Conservation (phyloP, 2,797 vertebrate genomes). For the Okamejei kenojei region DNA sequence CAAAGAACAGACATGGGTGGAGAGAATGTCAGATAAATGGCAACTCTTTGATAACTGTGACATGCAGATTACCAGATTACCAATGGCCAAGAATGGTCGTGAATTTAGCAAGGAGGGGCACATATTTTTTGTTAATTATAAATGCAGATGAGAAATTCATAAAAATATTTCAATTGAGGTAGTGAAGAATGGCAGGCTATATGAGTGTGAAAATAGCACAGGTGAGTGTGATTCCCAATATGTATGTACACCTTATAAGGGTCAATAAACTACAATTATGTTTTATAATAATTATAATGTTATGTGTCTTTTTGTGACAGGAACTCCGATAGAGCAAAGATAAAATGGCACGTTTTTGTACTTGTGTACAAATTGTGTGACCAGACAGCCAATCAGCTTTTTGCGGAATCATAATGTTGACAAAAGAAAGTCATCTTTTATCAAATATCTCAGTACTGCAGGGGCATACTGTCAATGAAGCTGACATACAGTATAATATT, state of each 20-base stretch:
- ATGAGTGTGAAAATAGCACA: background rate
- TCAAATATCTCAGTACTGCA: slow-evolving; percentile 9
- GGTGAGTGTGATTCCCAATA: background rate
- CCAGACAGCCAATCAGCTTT: background rate
- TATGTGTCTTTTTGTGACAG: background rate
- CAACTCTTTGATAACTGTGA: too few relatives aligned
- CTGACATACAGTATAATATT: slow-evolving; percentile 17
- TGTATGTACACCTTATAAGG: background rate
- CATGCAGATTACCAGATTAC: too few relatives aligned
- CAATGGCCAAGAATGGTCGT: too few relatives aligned
- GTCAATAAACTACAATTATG: background rate
- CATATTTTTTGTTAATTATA: too few relatives aligned
- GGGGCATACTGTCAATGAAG: background rate
- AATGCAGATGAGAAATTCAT: too few relatives aligned
- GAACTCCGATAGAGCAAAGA: background rate
- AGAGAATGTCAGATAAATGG: too few relatives aligned
- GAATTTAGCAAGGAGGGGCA: too few relatives aligned
- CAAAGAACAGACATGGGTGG: too few relatives aligned
- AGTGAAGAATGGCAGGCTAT: background rate
- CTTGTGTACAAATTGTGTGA: slow-evolving; percentile 19
- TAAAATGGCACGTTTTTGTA: background rate
- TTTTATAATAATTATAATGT: background rate
- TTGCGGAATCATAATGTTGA: background rate
- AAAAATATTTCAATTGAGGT: background rate
- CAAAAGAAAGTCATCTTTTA: slow-evolving; percentile 17